phyloP scores from a whole-genome alignment of 2,113 vertebrate species.

The Podarcis muralis region DNA sequence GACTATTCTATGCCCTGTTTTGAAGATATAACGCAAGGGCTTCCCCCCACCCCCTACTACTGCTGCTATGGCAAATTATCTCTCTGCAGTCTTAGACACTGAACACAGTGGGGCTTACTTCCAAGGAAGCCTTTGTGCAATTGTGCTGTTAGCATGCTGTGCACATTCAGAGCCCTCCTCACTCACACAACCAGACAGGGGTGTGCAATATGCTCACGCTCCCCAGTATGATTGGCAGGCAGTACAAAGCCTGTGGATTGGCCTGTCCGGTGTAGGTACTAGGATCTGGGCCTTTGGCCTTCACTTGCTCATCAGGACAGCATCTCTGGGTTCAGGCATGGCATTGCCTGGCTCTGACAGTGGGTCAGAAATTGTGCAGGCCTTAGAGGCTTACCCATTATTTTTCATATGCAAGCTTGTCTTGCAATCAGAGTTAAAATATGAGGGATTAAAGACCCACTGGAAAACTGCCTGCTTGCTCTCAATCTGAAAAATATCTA shows the following conservation, averaged over 20 bases:
- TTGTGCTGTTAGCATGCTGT: neutral
- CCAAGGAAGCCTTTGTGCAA: neutral
- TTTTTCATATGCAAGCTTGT: neutral
- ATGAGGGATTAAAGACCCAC: neutral
- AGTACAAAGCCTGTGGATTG: neutral
- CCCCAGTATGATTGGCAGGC: neutral
- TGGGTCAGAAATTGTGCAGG: neutral
- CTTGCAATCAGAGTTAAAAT: neutral
- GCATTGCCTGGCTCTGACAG: neutral
- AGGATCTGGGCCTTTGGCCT: neutral
- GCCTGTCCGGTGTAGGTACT: neutral
- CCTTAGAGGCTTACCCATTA: neutral
- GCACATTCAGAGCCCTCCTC: neutral
- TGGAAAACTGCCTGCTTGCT: neutral
- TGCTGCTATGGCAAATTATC: neutral
- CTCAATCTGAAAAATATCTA: neutral
- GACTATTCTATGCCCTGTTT: neutral
- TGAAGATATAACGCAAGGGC: accelerated
- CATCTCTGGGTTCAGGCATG: neutral
- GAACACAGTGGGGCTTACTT: neutral
- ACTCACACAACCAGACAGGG: too few species aligned
- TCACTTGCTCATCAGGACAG: neutral
- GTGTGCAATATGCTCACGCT: too few species aligned
- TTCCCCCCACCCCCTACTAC: neutral
- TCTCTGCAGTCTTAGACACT: neutral